Conservation (phyloP, 1,140 invertebrate genomes). For the Probaryconus sp. region DNA sequence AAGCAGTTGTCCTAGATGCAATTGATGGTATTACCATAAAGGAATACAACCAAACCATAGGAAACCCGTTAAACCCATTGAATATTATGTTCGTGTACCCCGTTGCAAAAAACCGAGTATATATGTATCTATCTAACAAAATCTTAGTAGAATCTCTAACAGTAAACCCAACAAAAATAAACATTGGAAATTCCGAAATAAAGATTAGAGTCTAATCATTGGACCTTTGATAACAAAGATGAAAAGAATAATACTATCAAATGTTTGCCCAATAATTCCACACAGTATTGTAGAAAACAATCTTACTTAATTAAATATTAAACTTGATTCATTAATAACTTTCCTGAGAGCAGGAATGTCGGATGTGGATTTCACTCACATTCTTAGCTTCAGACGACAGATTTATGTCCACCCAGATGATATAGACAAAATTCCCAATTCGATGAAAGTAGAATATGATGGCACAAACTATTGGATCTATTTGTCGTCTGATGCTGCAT, state of each 20-base stretch:
- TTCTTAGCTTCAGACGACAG: slow-evolving; percentile 27
- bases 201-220: too few relatives aligned
- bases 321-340: slow-evolving; percentile 9
- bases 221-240: slow-evolving; percentile 21
- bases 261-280: slow-evolving; percentile 28
- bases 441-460: neutral
- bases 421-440: neutral
- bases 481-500: slow-evolving; percentile 3
- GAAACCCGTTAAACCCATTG: slow-evolving; percentile 10
- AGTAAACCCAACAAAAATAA: slow-evolving; percentile 17
- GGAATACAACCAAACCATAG: slow-evolving; percentile 19
- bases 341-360: slow-evolving; percentile 15
- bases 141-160: slow-evolving; percentile 13
- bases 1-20: slow-evolving; percentile 25
- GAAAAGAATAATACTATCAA: slow-evolving; percentile 37
- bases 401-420: slow-evolving; percentile 25
- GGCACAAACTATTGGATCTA: slow-evolving; percentile 13
- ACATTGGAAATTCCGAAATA: slow-evolving; percentile 3
- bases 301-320: slow-evolving; percentile 7
- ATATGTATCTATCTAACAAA: slow-evolving; percentile 22
- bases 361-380: slow-evolving; percentile 7
- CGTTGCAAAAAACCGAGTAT: slow-evolving; percentile 27
- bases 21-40: slow-evolving; percentile 8
- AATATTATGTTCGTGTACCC: slow-evolving; percentile 27
- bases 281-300: slow-evolving; percentile 9